Evolutionary conservation across 2,113 vertebrate species (phyloP), one percentile per base, ranked within the genome.

Genomic region (Myotis davidii): DNA sequence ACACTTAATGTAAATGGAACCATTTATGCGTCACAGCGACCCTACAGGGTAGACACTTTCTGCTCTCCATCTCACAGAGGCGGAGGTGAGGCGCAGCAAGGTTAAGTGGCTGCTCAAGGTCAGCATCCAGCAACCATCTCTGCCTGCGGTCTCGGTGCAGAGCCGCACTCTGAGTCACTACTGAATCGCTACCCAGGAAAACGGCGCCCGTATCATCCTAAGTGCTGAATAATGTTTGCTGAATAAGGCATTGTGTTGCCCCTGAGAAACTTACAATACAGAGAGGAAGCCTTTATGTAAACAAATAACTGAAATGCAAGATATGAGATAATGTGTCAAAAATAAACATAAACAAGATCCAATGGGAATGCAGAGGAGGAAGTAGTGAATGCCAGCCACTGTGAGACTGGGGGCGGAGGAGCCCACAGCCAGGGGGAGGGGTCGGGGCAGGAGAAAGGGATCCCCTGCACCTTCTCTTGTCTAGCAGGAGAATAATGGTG

Each of bases 271-370:
- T 79, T 56, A 90, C 23, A 37, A 76, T 86, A 16, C 85, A 92
- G 83, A 94, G 18, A 96, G 64, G 77, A 96, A 95, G 74, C 39
- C 39, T 85, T 88, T 85, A 69, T 85, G 82, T 83, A 90, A 97
- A 96, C 92, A 97, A 95, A 92, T 81, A 93, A 84, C 85, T 76
- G 91, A 90, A 93, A 96, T 73, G 73, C 85, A 64, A 91, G 88
- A 82, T 82, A 94, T 85, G 95, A 96, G 85, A 94, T 81, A 73
- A 96, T 88, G 67, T 39, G 34, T 95, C 61, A 65, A 81, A 90
- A 94, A 96, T 56, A 94, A 95, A 82, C 54, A 76, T 50, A 93
- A 93, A 67, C 65, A 78, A 69, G n/a, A 3, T 2, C 21, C 70
- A 69, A 56, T 4, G n/a, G 16, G 34, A 52, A 67, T 5, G 50